Base-by-base conservation (phyloP, 53 echinoderm and acorn worm genomes). In the Actinopyga echinites region DNA sequence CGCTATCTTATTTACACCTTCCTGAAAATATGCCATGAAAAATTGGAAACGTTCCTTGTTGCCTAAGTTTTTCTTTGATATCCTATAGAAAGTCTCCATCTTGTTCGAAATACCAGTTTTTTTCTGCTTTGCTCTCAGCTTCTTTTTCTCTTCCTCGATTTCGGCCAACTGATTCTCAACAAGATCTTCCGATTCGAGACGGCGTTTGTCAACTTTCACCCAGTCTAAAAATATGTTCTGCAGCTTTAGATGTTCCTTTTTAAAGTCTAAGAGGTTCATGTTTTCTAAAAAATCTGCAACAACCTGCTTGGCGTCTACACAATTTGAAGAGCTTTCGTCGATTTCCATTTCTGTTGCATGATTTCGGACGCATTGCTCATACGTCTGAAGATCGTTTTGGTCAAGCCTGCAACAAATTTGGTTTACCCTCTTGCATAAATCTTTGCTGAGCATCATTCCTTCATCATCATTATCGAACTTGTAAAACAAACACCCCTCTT, bases 401-500 rank as follows among this genome's bases (percentile, higher is more conserved):
- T 49, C 17, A 49, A 49, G 17, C 1, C 17, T 17, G 17, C 15
- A 49, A 49, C 49, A 49, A 49, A 17, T 5, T 15, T 49, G 49
- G 17, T 49, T 49, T 5, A 49, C 49, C 49, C 1, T 15, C 3
- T 6, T 49, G 15, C 71, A 71, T 33, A 71, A 71, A 44, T 1
- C 3, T 40, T 38, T 71, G 25, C 71, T 71, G 4, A 71, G 34
- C 3, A 42, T 8, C n/a, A 71, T 71, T 1, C 42, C 71, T 71
- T 71, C 71, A 22, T 71, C 71, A 71, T 44, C 43, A 10, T 44
- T 28, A 25, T n/a, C 28, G 26, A 71, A 21, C 40, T 71, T 71
- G 49, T 49, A 49, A 71, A 71, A 71, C 71, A 71, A 40, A 40
- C 71, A 71, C 6, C 42, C 42, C 22, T 71, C 42, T 71, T 71